Evolutionary conservation across 2,113 vertebrate species (phyloP).

Genomic region (Platichthys stellatus): DNA sequence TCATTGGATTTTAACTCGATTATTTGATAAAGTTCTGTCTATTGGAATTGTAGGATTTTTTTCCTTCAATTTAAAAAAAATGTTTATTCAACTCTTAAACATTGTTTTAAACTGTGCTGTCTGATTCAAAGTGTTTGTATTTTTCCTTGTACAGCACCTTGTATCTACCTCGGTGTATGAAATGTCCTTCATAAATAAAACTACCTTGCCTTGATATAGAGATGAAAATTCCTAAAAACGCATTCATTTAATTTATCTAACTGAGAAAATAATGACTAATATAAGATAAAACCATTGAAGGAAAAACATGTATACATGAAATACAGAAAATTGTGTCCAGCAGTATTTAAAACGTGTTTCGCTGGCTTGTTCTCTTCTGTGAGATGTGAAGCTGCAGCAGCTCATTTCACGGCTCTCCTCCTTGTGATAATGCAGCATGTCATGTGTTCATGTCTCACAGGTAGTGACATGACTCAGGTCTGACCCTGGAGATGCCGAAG

Average conservation of each 20-base stretch:
- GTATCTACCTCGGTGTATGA: too few species aligned
- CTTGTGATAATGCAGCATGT: not conserved
- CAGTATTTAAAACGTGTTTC: not conserved
- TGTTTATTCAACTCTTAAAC: too few species aligned
- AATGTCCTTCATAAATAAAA: too few species aligned
- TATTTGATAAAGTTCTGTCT: too few species aligned
- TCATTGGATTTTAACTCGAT: too few species aligned
- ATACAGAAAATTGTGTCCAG: not conserved
- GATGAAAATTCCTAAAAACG: not conserved
- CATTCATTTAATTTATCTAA: not conserved
- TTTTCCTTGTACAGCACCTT: too few species aligned
- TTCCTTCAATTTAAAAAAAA: too few species aligned
- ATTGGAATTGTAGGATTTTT: too few species aligned
- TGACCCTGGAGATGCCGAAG: slow-evolving; percentile 94
- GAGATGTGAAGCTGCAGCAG: not conserved
- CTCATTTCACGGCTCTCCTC: slow-evolving; percentile 1
- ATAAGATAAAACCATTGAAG: too few species aligned
- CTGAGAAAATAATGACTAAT: too few species aligned
- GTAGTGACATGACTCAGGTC: slow-evolving; percentile 88
- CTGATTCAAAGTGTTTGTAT: too few species aligned
- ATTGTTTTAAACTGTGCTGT: too few species aligned
- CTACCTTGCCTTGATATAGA: not conserved
- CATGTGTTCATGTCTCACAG: slow-evolving; percentile 70
- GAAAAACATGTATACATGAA: not conserved
- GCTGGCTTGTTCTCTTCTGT: not conserved